Base-by-base conservation (phyloP, 2,797 vertebrate genomes). In the Coendou prehensilis region DNA sequence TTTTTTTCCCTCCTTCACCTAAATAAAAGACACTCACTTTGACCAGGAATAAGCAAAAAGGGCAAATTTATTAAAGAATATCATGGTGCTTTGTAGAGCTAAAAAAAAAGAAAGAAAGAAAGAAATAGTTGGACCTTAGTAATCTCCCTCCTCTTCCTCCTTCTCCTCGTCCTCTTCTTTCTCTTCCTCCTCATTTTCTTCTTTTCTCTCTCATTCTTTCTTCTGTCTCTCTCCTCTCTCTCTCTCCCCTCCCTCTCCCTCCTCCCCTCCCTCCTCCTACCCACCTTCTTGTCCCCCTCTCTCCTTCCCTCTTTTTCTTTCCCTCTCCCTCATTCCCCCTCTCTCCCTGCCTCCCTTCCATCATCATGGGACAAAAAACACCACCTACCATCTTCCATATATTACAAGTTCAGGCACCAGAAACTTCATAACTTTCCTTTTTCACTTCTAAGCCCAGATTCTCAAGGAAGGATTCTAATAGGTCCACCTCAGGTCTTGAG, bases 31-130 rank as follows among this genome's bases (percentile, higher is more conserved):
- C 33, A 28, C 20, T 22, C 33, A 28, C 18, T 30, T 80, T 64
- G 18, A 80, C 50, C 64, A 86, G 73, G 33, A 67, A 90, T 59
- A 81, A 64, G 63, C 56, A 50, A 93, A 78, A 90, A 64, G 20
- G 37, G 22, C 18, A 93, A 80, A 33, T 75, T 73, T 81, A 80
- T 28, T 41, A 20, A 86, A 93, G 81, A 57, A 86, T 75, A 56
- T 9, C 18, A 50, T 13, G 17, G 30, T 23, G 13, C 57, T 82
- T 80, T 45, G 37, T 47, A 17, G 47, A 63, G 59, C 52, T 69
- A 52, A 87, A 87, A 41, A 50, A n/a, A 1, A 41, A 41, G 37
- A 41, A 41, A 41, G 37, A 69, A n/a, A 57, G 6, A 57, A 22
- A 57, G 37, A 71, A 92, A n/a, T 26, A 78, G 6, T 54, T 83